Conservation (phyloP, 2,888 invertebrate species). For the Euplexia lucipara region DNA sequence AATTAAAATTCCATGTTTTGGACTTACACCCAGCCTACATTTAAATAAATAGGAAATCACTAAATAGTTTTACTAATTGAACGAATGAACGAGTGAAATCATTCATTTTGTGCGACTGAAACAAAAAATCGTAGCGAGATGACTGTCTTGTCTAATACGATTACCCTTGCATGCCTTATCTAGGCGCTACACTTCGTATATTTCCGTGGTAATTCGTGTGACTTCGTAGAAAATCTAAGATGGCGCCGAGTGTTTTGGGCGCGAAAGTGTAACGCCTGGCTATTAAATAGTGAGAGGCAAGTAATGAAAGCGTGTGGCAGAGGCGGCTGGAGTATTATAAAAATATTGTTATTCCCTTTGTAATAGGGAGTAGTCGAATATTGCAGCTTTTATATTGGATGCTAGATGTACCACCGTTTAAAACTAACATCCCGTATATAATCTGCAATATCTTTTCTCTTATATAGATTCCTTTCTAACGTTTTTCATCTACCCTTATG, state of each 20-base stretch:
- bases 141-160: slow-evolving; percentile 63
- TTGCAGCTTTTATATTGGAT: neutral
- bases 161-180: slow-evolving; percentile 62
- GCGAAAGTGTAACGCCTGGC: slow-evolving; percentile 31
- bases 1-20: slow-evolving; percentile 21
- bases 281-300: slow-evolving; percentile 44
- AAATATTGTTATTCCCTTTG: slow-evolving; percentile 17
- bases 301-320: slow-evolving; percentile 57
- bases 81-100: slow-evolving; percentile 57
- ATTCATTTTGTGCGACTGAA: slow-evolving; percentile 54
- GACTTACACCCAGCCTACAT: slow-evolving; percentile 9
- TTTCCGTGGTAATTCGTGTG: slow-evolving; percentile 42
- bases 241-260: slow-evolving; percentile 29
- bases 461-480: slow-evolving; percentile 9
- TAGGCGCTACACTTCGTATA: slow-evolving; percentile 42
- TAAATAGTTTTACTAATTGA: neutral
- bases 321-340: slow-evolving; percentile 30
- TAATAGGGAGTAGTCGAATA: neutral
- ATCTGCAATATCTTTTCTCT: slow-evolving; percentile 2
- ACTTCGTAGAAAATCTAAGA: slow-evolving; percentile 24
- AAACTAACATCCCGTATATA: neutral
- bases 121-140: slow-evolving; percentile 54
- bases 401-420: too few species aligned
- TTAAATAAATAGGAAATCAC: neutral
- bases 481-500: neutral